These are phyloP conservation scores for Masticophis lateralis DNA, from an alignment of 2,797 vertebrate species.

Conservation along the genomic window DNA sequence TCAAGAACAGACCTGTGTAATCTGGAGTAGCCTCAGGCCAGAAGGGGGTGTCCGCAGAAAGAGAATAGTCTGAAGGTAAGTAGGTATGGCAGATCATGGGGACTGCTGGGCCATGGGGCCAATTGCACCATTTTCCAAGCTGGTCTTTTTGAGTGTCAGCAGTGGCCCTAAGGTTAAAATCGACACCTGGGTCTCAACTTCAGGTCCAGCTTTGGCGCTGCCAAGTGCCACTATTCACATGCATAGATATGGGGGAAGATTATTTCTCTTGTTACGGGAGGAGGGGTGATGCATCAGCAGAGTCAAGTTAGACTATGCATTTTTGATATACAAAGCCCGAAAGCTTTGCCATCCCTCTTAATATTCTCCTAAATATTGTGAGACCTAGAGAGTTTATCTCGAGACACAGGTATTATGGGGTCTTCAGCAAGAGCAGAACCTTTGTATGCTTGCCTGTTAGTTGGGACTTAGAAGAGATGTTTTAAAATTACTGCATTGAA, in stretches of 20 bases:
- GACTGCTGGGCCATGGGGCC: background rate
- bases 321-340: background rate
- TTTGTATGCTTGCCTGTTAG: background rate
- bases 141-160: background rate
- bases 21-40: background rate
- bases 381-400: background rate
- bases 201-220: background rate
- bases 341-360: background rate
- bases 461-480: background rate
- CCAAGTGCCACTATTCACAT: background rate
- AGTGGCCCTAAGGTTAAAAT: background rate
- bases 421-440: background rate
- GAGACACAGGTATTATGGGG: background rate
- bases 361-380: background rate
- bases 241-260: background rate
- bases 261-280: background rate
- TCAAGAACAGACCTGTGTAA: background rate
- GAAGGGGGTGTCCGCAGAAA: background rate
- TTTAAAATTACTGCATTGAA: background rate
- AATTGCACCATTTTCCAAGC: background rate
- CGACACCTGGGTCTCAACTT: background rate
- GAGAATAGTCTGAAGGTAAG: background rate
- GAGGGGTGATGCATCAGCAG: background rate
- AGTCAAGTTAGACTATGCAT: background rate
- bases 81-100: background rate